Base-by-base conservation (phyloP, 2,888 invertebrate species). In the Rhorus exstirpatorius region DNA sequence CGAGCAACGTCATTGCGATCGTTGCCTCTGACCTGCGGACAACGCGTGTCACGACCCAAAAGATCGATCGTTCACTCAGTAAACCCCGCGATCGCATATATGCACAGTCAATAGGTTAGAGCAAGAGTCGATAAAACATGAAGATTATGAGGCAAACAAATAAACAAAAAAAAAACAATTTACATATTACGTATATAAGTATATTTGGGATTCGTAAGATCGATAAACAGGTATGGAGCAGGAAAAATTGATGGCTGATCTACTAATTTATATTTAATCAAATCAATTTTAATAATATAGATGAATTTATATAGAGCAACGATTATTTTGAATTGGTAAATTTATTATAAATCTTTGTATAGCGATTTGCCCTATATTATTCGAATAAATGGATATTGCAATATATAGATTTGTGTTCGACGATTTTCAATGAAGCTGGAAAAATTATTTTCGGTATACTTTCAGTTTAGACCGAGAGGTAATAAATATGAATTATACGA, bases 11-110 rank as follows among this genome's bases (percentile, higher is more conserved):
- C 78, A 41, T 31, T 55, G 60, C 68, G 81, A 82, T 53, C 82
- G 79, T 79, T 76, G 60, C 60, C 75, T 71, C 70, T 82, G 82
- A 79, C 82, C 82, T 60, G 82, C 75, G 79, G 82, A 82, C 82
- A 82, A 82, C 79, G 79, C 75, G 79, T 82, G 82, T 76, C 82
- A 76, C 51, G 75, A 67, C 71, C 79, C 82, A 75, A n/a, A n/a
- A 82, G 75, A 82, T 82, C 82, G 82, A 82, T 82, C 70, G 74
- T 70, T 35, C 67, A 76, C 60, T 76, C 46, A 14, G 46, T 24
- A 53, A 49, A 68, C 21, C 68, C 19, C 35, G 12, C 26, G 26
- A 38, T 4, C n/a, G 6, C 31, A 21, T 24, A 60, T 53, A 35
- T 51, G 19, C 19, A 38, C 67, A 60, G 14, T 67, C 58, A n/a